These are phyloP conservation scores for Melopsittacus undulatus DNA, from an alignment of 2,797 vertebrate species.

Conservation along the genomic window DNA sequence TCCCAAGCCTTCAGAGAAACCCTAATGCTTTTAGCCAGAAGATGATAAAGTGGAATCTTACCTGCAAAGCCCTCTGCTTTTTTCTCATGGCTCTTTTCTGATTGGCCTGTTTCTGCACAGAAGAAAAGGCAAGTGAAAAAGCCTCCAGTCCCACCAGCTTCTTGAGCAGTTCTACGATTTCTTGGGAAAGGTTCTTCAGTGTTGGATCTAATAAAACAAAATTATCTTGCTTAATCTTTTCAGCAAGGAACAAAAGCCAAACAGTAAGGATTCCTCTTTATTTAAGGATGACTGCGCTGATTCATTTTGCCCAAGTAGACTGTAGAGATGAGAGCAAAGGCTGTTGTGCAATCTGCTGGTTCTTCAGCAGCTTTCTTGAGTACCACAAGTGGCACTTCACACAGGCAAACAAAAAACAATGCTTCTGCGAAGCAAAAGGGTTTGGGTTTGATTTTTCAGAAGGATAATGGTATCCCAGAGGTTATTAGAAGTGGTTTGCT, in stretches of 20 bases:
- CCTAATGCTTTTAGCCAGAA: neutral
- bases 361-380: neutral
- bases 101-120: slow-evolving; percentile 90
- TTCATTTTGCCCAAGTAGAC: neutral
- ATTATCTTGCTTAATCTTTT: neutral
- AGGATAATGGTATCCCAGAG: neutral
- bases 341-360: neutral
- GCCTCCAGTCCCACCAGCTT: slow-evolving; percentile 88
- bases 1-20: neutral
- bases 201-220: slow-evolving; percentile 84
- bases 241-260: neutral
- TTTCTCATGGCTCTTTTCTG: slow-evolving; percentile 86
- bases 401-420: neutral
- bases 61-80: slow-evolving; percentile 90
- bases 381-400: neutral
- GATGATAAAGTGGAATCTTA: slow-evolving; percentile 44
- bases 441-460: neutral
- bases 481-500: neutral
- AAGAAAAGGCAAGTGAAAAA: slow-evolving; percentile 90
- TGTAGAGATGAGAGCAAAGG: neutral
- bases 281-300: neutral
- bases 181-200: slow-evolving; percentile 93
- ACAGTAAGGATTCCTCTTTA: neutral
- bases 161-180: slow-evolving; percentile 95
- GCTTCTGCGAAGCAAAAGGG: neutral